Base-by-base conservation (phyloP, 2,888 invertebrate genomes). In the Zaprionus lineosus region DNA sequence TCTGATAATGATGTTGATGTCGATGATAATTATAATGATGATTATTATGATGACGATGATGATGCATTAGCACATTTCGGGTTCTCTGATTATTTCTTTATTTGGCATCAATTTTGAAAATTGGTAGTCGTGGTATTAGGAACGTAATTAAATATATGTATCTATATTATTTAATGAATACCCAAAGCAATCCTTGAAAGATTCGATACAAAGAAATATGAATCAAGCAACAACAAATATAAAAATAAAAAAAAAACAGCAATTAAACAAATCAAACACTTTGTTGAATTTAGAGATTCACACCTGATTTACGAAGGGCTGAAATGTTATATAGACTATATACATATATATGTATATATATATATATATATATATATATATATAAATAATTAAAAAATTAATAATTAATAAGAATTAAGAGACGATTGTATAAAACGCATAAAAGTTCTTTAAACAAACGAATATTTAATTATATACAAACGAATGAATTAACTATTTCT, bases 161-260 rank as follows among this genome's bases (percentile, higher is more conserved):
- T 61, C 39, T 33, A 57, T 48, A 53, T 47, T 57, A 57, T 44
- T 44, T 48, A n/a, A 48, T 62, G 15, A 48, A 36, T 31, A 40
- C 21, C 5, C 8, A 16, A 37, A 14, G 14, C 7, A 34, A 11
- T 9, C 28, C 19, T 16, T 37, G 3, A 5, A 19, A 19, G n/a
- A n/a, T n/a, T n/a, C n/a, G n/a, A n/a, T n/a, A n/a, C n/a, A n/a
- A n/a, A n/a, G n/a, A n/a, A n/a, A n/a, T n/a, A n/a, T n/a, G n/a
- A n/a, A n/a, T n/a, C n/a, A n/a, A n/a, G n/a, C n/a, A n/a, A n/a
- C n/a, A 19, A 19, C 19, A 12, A 12, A 12, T 2, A 2, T 11
- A 14, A 33, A 33, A 33, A 12, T 14, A 8, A 14, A 14, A 33
- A 14, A 33, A 4, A n/a, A n/a, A n/a, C n/a, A n/a, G n/a, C n/a